Evolutionary conservation across 2,113 vertebrate species (phyloP), one percentile per base, ranked within the genome.

Genomic region (Oriolus oriolus): DNA sequence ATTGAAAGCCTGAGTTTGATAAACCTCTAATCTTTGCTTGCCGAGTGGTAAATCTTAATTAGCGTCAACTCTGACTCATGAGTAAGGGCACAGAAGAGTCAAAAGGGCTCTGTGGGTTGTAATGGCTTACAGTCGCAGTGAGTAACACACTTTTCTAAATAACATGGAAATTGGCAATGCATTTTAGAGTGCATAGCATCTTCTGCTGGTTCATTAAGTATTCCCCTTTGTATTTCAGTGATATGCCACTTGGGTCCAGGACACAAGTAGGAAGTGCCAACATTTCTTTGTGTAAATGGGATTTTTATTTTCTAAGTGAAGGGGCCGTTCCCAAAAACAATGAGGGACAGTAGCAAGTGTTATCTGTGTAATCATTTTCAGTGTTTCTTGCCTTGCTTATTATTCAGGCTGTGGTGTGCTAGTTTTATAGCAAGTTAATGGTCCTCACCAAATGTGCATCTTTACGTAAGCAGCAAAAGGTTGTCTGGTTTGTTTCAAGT

Each of bases 401-500:
- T 50, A 64, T 79, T 94, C 91, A 74, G 71, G 37, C n/a, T 95
- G 50, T 42, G 37, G 16, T 23, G 5, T 56, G 33, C 22, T 90
- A 28, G 9, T 35, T 39, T 52, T 91, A 30, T 74, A 69, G 37
- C 50, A 76, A 42, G 83, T 80, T 82, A 80, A 6, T 54, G 30
- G 19, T 89, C 28, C 47, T 56, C 18, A 42, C 39, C 90, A 83
- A 84, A 87, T 78, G 71, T 64, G 10, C 27, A 35, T 74, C 56
- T 96, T 91, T 47, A 87, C 1, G 2, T 84, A 96, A 95, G 90
- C 76, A 84, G 84, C 65, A 75, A 68, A 88, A 79, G 26, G 71
- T 91, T 78, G 74, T 81, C 88, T 78, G 52, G 57, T 89, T 87
- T 89, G 65, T 56, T 89, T 89, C 87, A 90, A 75, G 90, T 61